A percentile compares a stretch with the other conserved stretches of the same genome.
Evolutionary conservation across 2,113 vertebrate genomes (phyloP).

Genomic region (Tonatia bakeri): DNA sequence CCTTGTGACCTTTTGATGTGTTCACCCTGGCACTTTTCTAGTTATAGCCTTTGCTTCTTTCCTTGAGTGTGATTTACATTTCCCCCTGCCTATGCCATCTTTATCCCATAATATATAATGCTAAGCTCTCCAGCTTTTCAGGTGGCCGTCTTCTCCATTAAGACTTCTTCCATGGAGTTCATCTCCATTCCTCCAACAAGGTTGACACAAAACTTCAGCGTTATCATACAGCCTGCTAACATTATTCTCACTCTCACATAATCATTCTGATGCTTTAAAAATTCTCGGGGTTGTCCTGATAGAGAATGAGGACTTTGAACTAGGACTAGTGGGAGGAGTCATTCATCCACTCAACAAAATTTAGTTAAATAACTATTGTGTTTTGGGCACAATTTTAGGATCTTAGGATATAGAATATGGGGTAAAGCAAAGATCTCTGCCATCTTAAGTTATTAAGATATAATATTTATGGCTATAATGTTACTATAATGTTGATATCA

Average conservation of each 20-base stretch:
- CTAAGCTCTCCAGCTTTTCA: not conserved
- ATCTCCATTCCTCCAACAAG: not conserved
- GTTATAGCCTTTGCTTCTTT: not conserved
- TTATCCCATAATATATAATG: not conserved
- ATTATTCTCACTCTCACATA: not conserved
- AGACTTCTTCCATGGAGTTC: not conserved
- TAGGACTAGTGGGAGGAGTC: not conserved
- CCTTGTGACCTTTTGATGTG: constrained; percentile 45
- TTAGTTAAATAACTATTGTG: not conserved
- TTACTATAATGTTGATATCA: not conserved
- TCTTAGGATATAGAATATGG: not conserved
- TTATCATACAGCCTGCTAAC: not conserved
- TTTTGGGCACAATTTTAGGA: not conserved
- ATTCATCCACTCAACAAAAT: constrained; percentile 15
- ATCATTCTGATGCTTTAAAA: not conserved
- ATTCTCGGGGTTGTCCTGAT: not conserved
- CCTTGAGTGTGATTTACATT: constrained; percentile 27
- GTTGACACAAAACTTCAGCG: not conserved
- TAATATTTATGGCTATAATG: not conserved
- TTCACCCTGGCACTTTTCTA: not conserved
- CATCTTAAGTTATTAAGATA: not conserved
- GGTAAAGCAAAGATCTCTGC: not conserved
- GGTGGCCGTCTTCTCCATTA: not conserved
- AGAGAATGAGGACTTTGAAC: not conserved
- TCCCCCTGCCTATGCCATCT: not conserved